phyloP scores from a whole-genome alignment of 2,113 vertebrate genomes.

The Tor tambroides region DNA sequence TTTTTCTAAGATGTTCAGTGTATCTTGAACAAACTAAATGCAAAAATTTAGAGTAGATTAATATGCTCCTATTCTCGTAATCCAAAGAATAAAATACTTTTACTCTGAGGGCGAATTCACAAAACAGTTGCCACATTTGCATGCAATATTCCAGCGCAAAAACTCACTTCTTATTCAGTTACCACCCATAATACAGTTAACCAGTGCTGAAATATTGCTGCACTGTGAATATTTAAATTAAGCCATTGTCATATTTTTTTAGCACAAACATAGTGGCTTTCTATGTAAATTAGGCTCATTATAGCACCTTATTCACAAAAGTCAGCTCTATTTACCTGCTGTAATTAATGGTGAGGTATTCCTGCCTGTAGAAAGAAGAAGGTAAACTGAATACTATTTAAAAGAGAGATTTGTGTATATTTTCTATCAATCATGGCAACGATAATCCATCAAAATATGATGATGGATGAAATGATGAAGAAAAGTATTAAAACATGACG shows the following conservation, averaged over 20 bases:
- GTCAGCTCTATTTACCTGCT: neutral
- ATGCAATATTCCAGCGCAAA: neutral
- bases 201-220: neutral
- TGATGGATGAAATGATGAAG: neutral
- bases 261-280: slow-evolving; percentile 1
- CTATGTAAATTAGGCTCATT: slow-evolving; percentile 2
- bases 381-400: neutral
- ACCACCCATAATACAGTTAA: neutral
- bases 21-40: neutral
- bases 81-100: neutral
- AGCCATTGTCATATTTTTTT: neutral
- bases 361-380: neutral
- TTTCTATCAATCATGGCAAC: neutral
- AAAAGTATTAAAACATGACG: neutral
- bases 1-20: neutral
- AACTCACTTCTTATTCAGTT: neutral
- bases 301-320: neutral
- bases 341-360: neutral
- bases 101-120: neutral
- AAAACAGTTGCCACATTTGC: neutral
- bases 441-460: slow-evolving; percentile 13
- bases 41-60: neutral
- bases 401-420: neutral
- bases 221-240: neutral
- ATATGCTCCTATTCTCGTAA: neutral